A percentile compares a stretch with the other conserved stretches of the same genome.
Conservation (phyloP, 1,140 invertebrate genomes). For the Acromyrmex charruanus region DNA sequence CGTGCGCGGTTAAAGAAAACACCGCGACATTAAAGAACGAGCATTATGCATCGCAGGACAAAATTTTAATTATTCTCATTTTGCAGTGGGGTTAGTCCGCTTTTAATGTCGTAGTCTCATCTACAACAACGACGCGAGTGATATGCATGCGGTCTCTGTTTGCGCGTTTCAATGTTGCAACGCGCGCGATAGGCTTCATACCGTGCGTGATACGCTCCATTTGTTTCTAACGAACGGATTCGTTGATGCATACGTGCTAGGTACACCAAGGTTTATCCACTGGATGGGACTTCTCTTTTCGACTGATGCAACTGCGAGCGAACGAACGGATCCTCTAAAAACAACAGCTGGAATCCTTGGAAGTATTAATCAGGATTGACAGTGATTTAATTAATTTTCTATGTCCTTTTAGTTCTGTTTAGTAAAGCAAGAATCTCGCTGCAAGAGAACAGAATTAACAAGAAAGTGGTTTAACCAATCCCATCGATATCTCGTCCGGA, state of each 20-base stretch:
- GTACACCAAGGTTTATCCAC: conserved; percentile 27
- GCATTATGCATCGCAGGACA: conserved; percentile 47
- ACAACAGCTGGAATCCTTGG: background rate
- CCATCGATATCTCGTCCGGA: conserved; percentile 8
- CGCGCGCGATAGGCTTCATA: background rate
- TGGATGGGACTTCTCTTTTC: conserved; percentile 3
- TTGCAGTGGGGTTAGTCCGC: background rate
- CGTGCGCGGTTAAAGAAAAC: conserved; percentile 25
- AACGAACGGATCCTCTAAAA: background rate
- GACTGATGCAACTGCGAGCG: background rate
- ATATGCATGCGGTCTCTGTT: conserved; percentile 12
- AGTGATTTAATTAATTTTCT: conserved; percentile 10
- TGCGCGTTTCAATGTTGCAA: conserved; percentile 21
- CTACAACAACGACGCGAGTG: conserved; percentile 2
- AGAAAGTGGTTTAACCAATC: conserved; percentile 12
- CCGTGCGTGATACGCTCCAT: conserved; percentile 29
- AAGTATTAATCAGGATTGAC: conserved; percentile 4
- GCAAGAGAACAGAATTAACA: conserved; percentile 10
- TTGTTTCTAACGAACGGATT: conserved; percentile 35
- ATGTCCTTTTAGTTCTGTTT: background rate
- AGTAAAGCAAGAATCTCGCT: background rate
- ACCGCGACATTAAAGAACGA: conserved; percentile 39
- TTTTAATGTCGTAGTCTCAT: conserved; percentile 38
- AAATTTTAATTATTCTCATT: conserved; percentile 64
- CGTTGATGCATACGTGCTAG: conserved; percentile 36